These are phyloP conservation scores for Merops nubicus DNA, from an alignment of 2,113 vertebrate genomes.

Conservation along the genomic window DNA sequence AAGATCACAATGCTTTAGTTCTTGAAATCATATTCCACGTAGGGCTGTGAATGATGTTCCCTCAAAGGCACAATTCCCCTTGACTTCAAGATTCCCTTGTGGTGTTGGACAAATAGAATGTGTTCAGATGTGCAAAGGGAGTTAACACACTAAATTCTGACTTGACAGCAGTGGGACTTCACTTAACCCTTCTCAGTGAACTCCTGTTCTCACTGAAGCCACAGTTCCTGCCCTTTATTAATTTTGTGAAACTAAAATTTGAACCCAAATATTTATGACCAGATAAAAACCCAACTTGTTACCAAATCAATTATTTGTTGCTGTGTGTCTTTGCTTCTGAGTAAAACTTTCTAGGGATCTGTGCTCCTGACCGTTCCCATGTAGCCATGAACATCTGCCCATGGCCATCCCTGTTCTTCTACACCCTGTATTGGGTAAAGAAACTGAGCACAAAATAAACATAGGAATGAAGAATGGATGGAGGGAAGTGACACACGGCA, in stretches of 20 bases:
- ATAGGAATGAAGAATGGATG: neutral
- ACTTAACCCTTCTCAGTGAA: neutral
- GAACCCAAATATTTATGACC: neutral
- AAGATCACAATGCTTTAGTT: accelerated
- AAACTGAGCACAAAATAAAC: neutral
- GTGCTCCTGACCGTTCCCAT: neutral
- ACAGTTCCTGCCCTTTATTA: neutral
- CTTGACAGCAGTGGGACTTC: neutral
- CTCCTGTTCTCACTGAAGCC: accelerated
- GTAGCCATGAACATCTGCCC: neutral
- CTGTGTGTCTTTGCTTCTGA: neutral
- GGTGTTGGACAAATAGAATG: neutral
- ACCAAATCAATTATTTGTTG: neutral
- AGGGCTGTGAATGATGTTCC: neutral
- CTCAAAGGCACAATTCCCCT: neutral
- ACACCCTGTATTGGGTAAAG: neutral
- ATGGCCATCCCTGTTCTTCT: neutral
- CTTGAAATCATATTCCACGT: neutral
- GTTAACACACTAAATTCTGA: neutral
- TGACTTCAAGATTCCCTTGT: neutral
- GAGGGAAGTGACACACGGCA: neutral
- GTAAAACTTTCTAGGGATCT: neutral
- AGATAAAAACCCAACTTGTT: neutral
- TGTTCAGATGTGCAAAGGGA: neutral
- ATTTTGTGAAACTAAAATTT: neutral